A percentile compares a stretch with the other conserved stretches of the same genome.
phyloP scores from a whole-genome alignment of 2,888 invertebrate species.

The Formica aserva region DNA sequence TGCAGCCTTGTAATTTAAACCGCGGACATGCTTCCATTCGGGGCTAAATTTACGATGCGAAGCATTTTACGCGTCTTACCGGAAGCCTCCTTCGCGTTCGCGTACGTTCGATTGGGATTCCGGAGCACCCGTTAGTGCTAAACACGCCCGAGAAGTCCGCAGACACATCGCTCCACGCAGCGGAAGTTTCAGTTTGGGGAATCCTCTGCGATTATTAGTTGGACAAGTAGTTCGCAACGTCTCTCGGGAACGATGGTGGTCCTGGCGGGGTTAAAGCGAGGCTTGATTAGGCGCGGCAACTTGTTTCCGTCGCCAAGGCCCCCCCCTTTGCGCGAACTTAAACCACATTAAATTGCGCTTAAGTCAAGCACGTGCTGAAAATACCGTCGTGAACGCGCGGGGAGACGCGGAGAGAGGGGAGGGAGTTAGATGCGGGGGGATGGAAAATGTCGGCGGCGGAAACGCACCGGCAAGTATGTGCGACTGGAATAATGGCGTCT shows the following conservation, averaged over 20 bases:
- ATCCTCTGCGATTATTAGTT: constrained; percentile 84
- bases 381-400: constrained; percentile 41
- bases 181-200: constrained; percentile 79
- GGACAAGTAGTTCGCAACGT: constrained; percentile 81
- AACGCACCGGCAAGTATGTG: constrained; percentile 43
- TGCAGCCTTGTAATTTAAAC: constrained; percentile 10
- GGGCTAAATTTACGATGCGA: constrained; percentile 1
- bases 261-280: constrained; percentile 78
- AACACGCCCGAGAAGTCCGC: constrained; percentile 40
- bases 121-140: constrained; percentile 51
- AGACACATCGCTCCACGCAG: constrained; percentile 47
- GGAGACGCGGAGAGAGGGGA: neutral
- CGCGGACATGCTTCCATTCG: neutral
- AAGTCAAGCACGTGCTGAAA: constrained; percentile 80
- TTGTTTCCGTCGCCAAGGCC: constrained; percentile 77
- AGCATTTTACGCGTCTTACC: constrained; percentile 17
- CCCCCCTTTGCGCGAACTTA: constrained; percentile 78
- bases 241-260: constrained; percentile 57
- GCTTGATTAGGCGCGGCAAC: constrained; percentile 84
- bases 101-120: constrained; percentile 37
- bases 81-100: neutral
- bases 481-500: constrained; percentile 45
- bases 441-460: constrained; percentile 63
- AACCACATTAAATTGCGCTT: constrained; percentile 85
- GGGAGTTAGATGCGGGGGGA: neutral